These are phyloP conservation scores for human (Homo sapiens) DNA, from an alignment of 2,113 vertebrate genomes.

Conservation along the genomic window GRCh38 chr6:41005001-41005500, in stretches of 20 bases:
- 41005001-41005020: background rate
- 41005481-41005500: background rate
- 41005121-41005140: background rate
- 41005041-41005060: background rate
- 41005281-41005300: background rate
- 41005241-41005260: background rate
- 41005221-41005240: background rate
- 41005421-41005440: background rate
- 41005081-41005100: background rate
- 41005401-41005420: background rate
- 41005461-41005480: background rate
- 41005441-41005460: background rate
- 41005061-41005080: background rate
- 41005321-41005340: background rate
- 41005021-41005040: background rate
- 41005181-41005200: background rate
- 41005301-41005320: background rate
- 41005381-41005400: background rate
- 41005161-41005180: background rate
- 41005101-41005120: background rate
- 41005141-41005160: background rate
- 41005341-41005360: background rate
- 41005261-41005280: background rate
- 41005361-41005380: background rate
- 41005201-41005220: background rate